Evolutionary conservation across 2,113 vertebrate species (phyloP).

Genomic region (Osmerus mordax): DNA sequence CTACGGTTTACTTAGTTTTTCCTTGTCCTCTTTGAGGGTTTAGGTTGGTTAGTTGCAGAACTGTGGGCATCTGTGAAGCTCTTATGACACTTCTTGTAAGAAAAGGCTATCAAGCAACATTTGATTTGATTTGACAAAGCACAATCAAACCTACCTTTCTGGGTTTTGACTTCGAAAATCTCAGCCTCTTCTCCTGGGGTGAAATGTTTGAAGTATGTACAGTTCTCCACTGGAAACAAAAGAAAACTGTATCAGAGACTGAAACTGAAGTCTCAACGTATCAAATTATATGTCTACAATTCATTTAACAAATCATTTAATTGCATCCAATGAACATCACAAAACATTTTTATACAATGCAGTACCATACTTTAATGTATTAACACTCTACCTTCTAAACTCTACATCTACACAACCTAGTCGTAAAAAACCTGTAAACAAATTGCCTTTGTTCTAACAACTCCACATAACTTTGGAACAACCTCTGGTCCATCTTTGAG

Average conservation of each 20-base stretch:
- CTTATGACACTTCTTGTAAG: background rate
- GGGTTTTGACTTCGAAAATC: constrained; percentile 90
- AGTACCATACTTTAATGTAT: too few relatives aligned
- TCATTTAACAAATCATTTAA: too few relatives aligned
- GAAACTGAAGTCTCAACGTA: too few relatives aligned
- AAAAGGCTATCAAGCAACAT: background rate
- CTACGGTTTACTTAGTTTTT: background rate
- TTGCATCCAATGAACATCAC: background rate
- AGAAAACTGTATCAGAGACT: constrained; percentile 10
- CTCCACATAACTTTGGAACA: too few relatives aligned
- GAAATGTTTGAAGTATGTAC: constrained; percentile 93
- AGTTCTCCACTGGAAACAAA: constrained; percentile 80
- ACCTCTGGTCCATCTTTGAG: too few relatives aligned
- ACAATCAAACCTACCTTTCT: constrained; percentile 79
- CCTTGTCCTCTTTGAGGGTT: background rate
- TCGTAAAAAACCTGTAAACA: too few relatives aligned
- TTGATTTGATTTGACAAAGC: background rate
- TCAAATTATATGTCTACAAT: too few relatives aligned
- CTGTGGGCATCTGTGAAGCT: too few relatives aligned
- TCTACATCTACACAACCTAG: too few relatives aligned
- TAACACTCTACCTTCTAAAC: too few relatives aligned
- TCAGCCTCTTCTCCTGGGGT: constrained; percentile 83
- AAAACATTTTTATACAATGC: too few relatives aligned
- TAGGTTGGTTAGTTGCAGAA: background rate
- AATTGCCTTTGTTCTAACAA: too few relatives aligned